Evolutionary conservation across 2,797 vertebrate genomes (phyloP).

Genomic region (Prionace glauca): DNA sequence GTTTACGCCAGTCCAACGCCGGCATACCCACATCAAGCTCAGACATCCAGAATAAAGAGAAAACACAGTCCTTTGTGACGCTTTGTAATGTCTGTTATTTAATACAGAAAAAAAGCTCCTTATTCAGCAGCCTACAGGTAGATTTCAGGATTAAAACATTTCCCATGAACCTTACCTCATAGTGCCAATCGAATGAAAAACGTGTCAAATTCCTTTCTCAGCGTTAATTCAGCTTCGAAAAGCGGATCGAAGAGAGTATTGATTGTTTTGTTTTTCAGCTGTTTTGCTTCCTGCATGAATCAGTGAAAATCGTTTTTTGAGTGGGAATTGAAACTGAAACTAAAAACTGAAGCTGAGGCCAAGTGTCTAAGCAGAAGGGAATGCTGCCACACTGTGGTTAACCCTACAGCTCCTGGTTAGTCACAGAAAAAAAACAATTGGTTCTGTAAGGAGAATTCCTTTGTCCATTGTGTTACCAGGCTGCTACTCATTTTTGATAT

Average conservation of each 20-base stretch:
- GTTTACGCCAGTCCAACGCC: too few relatives aligned
- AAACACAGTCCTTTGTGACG: too few relatives aligned
- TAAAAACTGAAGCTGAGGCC: not conserved
- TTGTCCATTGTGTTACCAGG: too few relatives aligned
- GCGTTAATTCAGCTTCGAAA: too few relatives aligned
- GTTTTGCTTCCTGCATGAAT: not conserved
- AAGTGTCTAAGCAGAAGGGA: not conserved
- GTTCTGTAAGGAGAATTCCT: too few relatives aligned
- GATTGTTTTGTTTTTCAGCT: not conserved
- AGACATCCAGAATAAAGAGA: too few relatives aligned
- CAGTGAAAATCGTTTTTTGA: not conserved
- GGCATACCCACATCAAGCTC: too few relatives aligned
- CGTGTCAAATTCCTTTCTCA: not conserved
- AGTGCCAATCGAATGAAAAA: not conserved
- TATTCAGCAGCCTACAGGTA: not conserved
- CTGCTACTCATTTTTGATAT: too few relatives aligned
- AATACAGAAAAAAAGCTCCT: not conserved
- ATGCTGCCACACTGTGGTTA: not conserved
- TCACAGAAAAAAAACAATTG: too few relatives aligned
- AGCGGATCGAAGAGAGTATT: too few relatives aligned
- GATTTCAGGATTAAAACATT: not conserved
- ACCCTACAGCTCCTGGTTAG: not conserved
- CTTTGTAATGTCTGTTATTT: too few relatives aligned
- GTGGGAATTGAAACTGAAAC: not conserved
- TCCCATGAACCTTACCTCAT: not conserved